phyloP scores from a whole-genome alignment of 2,797 vertebrate genomes.

The Alcedo atthis region DNA sequence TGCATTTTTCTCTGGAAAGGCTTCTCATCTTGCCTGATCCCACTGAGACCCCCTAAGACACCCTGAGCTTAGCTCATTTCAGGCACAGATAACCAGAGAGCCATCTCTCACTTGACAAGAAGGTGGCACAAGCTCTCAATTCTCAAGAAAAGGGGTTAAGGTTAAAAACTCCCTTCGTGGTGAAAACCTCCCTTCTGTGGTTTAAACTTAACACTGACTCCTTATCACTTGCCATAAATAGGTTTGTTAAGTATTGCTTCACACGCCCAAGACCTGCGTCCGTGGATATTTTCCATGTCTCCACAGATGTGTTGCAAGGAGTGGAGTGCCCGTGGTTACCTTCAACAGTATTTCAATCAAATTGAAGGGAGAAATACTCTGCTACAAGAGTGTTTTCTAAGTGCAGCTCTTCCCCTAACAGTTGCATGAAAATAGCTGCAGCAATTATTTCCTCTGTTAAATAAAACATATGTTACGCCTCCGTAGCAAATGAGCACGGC shows the following conservation, averaged over 20 bases:
- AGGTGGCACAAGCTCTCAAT: background rate
- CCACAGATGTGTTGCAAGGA: background rate
- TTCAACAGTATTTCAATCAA: constrained; percentile 29
- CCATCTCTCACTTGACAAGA: background rate
- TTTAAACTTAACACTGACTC: background rate
- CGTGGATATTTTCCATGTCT: background rate
- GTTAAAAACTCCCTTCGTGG: background rate
- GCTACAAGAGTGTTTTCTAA: background rate
- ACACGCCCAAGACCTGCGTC: accelerated
- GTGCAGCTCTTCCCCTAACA: background rate
- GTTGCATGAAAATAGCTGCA: background rate
- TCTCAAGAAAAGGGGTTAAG: background rate
- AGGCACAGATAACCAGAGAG: background rate
- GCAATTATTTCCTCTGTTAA: background rate
- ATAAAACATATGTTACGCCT: background rate
- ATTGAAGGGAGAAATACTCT: background rate
- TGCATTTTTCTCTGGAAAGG: background rate
- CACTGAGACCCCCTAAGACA: accelerated
- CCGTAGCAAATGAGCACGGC: accelerated
- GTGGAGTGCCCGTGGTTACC: background rate
- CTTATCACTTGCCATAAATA: constrained; percentile 46
- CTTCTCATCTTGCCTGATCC: background rate
- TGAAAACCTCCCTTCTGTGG: background rate
- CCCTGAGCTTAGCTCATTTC: background rate
- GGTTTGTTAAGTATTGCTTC: constrained; percentile 5